phyloP scores from a whole-genome alignment of 2,113 vertebrate genomes.

The Dicerorhinus sumatrensis region DNA sequence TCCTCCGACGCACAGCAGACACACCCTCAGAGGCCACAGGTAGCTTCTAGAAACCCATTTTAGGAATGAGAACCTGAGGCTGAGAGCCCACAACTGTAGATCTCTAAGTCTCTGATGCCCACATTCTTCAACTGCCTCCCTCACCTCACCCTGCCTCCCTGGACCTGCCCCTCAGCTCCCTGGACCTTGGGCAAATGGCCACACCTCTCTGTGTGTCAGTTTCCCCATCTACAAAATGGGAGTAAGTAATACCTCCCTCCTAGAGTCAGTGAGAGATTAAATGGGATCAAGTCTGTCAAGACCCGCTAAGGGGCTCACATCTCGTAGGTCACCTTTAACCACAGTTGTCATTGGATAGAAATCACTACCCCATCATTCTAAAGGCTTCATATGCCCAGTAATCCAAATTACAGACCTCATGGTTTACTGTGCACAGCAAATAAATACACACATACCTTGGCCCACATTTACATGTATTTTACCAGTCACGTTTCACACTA shows the following conservation, averaged over 20 bases:
- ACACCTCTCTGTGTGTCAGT: neutral
- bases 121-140: neutral
- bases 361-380: neutral
- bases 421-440: fast-evolving
- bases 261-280: neutral
- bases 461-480: neutral
- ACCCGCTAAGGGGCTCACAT: neutral
- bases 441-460: too few species aligned
- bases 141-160: neutral
- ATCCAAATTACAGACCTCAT: neutral
- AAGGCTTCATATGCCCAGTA: neutral
- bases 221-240: neutral
- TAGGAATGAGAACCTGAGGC: neutral
- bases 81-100: neutral
- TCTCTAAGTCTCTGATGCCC: neutral
- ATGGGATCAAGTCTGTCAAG: neutral
- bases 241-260: neutral
- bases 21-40: neutral
- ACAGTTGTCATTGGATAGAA: neutral
- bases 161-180: neutral
- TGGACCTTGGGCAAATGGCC: neutral
- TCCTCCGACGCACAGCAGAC: neutral
- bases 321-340: neutral
- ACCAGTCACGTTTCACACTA: neutral
- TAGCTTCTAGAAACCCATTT: neutral